Conservation (phyloP, 2,888 invertebrate species). For the Amphipoea oculea region DNA sequence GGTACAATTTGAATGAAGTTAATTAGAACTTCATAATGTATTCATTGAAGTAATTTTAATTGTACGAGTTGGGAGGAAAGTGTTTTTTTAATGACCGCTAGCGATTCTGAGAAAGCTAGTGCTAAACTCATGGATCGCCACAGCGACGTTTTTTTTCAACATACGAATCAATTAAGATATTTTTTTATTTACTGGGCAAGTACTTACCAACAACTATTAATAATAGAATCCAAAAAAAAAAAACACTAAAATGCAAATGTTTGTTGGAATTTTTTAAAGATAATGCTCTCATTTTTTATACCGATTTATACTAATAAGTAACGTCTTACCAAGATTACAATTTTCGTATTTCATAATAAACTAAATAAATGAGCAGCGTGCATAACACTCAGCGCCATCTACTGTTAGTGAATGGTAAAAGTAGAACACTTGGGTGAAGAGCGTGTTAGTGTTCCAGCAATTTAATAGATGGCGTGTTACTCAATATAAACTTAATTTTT, state of each 20-base stretch:
- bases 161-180: background rate
- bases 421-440: background rate
- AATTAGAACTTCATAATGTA: slow-evolving; percentile 56
- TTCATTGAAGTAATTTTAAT: slow-evolving; percentile 61
- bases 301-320: background rate
- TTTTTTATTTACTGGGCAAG: background rate
- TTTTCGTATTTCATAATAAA: background rate
- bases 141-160: background rate
- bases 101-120: background rate
- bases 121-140: background rate
- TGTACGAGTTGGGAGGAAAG: slow-evolving; percentile 25
- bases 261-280: background rate
- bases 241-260: background rate
- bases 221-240: background rate
- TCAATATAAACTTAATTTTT: background rate
- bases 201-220: background rate
- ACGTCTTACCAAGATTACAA: background rate
- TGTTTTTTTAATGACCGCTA: slow-evolving; percentile 11
- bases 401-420: slow-evolving; percentile 5
- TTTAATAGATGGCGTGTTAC: slow-evolving; percentile 61
- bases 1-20: slow-evolving; percentile 60
- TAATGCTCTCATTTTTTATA: background rate
- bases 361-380: slow-evolving; percentile 22
- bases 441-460: slow-evolving; percentile 14
- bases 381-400: slow-evolving; percentile 61